A percentile compares a stretch with the other conserved stretches of the same genome.
These are phyloP conservation scores for Eupristina koningsbergeri DNA, from an alignment of 1,140 invertebrate genomes.

Conservation along the genomic window DNA sequence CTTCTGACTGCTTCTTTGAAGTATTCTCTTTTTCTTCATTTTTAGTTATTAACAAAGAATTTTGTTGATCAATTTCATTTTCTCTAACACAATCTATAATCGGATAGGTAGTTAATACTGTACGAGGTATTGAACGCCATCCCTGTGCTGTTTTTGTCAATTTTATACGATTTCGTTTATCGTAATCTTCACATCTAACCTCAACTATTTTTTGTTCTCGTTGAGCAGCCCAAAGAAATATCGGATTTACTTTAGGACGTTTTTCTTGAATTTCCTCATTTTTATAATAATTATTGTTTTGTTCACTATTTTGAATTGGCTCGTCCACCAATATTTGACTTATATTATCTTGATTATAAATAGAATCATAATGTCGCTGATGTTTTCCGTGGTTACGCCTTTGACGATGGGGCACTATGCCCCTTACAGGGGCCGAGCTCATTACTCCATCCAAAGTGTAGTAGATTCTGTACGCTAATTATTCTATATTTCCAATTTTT, in stretches of 20 bases:
- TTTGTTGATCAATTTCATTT: conserved; percentile 35
- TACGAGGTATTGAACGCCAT: conserved; percentile 86
- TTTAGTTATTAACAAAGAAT: conserved; percentile 52
- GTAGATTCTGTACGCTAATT: conserved; percentile 53
- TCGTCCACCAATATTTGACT: conserved; percentile 49
- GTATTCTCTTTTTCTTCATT: conserved; percentile 54
- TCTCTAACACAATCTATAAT: conserved; percentile 44
- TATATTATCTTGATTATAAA: conserved; percentile 44
- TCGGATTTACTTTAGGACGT: conserved; percentile 80
- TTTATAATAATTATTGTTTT: conserved; percentile 34
- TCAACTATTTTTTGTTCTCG: conserved; percentile 84
- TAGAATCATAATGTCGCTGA: conserved; percentile 54
- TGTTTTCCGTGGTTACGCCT: conserved; percentile 63
- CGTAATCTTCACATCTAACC: conserved; percentile 88
- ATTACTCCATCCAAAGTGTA: conserved; percentile 71
- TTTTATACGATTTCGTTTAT: conserved; percentile 85
- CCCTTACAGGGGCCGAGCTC: conserved; percentile 71
- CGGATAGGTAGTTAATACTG: conserved; percentile 76
- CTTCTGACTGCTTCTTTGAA: conserved; percentile 43
- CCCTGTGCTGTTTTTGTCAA: conserved; percentile 84
- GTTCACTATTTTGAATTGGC: background rate
- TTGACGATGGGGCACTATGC: conserved; percentile 71
- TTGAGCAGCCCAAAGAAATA: conserved; percentile 87
- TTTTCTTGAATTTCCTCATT: conserved; percentile 60
- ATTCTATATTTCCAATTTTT: conserved; percentile 14